phyloP scores from a whole-genome alignment of 2,113 vertebrate species.

The Scomber japonicus region DNA sequence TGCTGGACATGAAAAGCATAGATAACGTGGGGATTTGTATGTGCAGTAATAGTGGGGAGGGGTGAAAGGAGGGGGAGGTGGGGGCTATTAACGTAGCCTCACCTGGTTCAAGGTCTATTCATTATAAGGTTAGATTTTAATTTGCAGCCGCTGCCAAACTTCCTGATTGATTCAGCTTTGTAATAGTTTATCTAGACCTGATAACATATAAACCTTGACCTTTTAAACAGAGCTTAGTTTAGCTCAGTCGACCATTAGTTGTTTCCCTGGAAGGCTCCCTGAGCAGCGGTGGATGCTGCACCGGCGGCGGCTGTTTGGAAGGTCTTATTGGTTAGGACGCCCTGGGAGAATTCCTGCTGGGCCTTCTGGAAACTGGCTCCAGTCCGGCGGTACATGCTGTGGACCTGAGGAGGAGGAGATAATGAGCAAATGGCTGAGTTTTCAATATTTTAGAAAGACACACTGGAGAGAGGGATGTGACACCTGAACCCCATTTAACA shows the following conservation, averaged over 20 bases:
- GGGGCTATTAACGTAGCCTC: constrained; percentile 22
- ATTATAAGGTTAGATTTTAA: constrained; percentile 25
- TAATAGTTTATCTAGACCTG: constrained; percentile 28
- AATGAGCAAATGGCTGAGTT: neutral
- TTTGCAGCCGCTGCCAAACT: neutral
- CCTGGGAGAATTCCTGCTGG: constrained; percentile 96
- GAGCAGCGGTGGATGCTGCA: constrained; percentile 88
- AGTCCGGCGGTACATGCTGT: constrained; percentile 91
- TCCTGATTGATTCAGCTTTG: neutral
- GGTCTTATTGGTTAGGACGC: constrained; percentile 90
- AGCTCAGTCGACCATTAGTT: constrained; percentile 66
- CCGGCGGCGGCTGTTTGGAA: constrained; percentile 87
- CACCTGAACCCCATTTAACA: too few relatives aligned
- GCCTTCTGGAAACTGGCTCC: constrained; percentile 97
- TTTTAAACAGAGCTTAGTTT: neutral
- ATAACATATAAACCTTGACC: constrained; percentile 59
- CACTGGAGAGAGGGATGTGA: too few relatives aligned
- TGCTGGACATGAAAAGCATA: constrained; percentile 28
- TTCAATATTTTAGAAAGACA: too few relatives aligned
- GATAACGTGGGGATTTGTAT: constrained; percentile 18
- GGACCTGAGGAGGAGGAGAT: constrained; percentile 85
- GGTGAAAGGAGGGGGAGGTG: neutral
- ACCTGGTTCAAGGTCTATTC: constrained; percentile 53
- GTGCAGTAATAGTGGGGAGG: constrained; percentile 2
- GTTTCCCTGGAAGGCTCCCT: constrained; percentile 86